These are phyloP conservation scores for Danionella dracula DNA, from an alignment of 2,797 vertebrate genomes.

Conservation along the genomic window DNA sequence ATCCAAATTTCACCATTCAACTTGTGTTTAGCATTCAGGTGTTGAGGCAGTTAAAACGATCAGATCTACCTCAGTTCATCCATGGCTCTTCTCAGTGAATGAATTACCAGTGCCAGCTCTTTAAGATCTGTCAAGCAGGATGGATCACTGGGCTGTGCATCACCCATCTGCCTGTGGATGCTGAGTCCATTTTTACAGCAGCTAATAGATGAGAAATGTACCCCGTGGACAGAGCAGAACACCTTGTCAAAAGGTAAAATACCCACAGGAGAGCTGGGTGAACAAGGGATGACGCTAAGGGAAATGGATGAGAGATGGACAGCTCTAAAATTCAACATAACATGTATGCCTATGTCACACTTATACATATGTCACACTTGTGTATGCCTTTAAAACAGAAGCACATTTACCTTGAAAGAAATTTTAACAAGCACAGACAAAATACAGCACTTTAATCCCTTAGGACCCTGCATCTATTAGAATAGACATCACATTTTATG, in stretches of 20 bases:
- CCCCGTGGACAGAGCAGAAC: constrained; percentile 37
- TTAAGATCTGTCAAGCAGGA: constrained; percentile 36
- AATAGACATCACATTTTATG: too few species aligned
- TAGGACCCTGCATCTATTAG: too few species aligned
- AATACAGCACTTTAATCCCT: too few species aligned
- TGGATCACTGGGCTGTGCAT: constrained; percentile 41
- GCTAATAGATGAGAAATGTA: constrained; percentile 37
- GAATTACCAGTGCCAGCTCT: constrained; percentile 34
- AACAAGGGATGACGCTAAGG: constrained; percentile 12
- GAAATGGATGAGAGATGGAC: not conserved
- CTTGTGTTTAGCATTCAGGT: constrained; percentile 61
- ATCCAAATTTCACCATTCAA: too few species aligned
- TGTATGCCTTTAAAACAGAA: too few species aligned
- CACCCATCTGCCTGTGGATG: constrained; percentile 47
- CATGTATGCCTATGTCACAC: too few species aligned
- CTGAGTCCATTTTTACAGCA: constrained; percentile 41
- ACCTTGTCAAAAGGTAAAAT: constrained; percentile 43
- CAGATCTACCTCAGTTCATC: constrained; percentile 27
- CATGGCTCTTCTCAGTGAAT: constrained; percentile 37
- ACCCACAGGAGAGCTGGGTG: constrained; percentile 3
- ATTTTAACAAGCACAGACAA: too few species aligned
- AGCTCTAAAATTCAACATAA: too few species aligned
- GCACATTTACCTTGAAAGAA: too few species aligned
- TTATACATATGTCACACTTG: too few species aligned
- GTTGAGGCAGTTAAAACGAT: constrained; percentile 55